Conservation (phyloP, 1,140 invertebrate genomes). For the Drosophila chauvacae region DNA sequence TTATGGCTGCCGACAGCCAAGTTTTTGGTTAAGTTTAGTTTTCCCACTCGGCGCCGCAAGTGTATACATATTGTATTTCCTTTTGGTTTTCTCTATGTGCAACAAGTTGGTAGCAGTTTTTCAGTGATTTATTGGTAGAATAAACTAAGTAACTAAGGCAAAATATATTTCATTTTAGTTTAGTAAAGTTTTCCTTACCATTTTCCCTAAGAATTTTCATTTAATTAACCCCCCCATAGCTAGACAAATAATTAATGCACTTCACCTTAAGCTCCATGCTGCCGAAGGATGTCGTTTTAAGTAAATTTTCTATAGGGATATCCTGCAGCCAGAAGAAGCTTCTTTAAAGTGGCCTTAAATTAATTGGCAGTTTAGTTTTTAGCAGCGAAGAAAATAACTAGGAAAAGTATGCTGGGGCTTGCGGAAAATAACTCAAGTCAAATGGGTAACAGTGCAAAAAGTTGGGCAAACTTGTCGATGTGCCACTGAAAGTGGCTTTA, state of each 20-base stretch:
- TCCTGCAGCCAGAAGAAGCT: background rate
- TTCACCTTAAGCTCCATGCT: background rate
- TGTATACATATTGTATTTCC: slow-evolving; percentile 6
- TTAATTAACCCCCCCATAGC: background rate
- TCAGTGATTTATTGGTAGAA: background rate
- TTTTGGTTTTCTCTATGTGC: slow-evolving; percentile 2
- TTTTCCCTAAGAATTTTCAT: background rate
- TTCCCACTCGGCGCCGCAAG: slow-evolving; percentile 18
- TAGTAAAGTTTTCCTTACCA: background rate
- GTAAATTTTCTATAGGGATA: background rate
- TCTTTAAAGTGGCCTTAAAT: slow-evolving; percentile 5
- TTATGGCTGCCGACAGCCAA: slow-evolving; percentile 29
- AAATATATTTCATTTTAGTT: background rate
- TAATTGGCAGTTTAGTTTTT: slow-evolving; percentile 20
- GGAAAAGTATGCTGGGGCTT: background rate
- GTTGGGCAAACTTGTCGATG: background rate
- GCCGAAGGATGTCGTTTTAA: background rate
- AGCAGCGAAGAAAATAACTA: slow-evolving; percentile 5
- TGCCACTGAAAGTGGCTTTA: slow-evolving; percentile 12
- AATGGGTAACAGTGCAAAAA: background rate
- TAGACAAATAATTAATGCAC: background rate
- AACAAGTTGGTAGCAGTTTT: slow-evolving; percentile 22
- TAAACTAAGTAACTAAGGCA: background rate
- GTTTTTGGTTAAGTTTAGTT: slow-evolving; percentile 23
- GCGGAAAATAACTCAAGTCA: background rate